Conservation (phyloP, 2,888 invertebrate species). For the Leptinotarsa peninsularis region DNA sequence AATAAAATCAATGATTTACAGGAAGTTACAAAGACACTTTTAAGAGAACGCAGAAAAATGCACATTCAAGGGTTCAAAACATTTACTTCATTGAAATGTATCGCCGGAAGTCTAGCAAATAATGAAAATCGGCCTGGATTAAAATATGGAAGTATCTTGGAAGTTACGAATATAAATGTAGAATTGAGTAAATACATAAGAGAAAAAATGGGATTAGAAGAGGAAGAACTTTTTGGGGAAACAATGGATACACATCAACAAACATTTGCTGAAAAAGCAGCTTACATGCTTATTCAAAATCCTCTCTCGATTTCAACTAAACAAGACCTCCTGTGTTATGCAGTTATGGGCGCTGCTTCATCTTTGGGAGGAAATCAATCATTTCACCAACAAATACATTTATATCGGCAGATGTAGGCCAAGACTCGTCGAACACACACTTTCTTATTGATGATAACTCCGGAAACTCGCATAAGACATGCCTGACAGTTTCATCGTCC, state of each 20-base stretch:
- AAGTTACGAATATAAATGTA: constrained; percentile 73
- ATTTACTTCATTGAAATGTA: constrained; percentile 71
- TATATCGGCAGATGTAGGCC: no score
- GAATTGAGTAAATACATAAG: constrained; percentile 73
- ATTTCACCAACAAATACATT: constrained; percentile 60
- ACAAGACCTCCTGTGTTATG: constrained; percentile 66
- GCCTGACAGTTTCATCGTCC: no score
- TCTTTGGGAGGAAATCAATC: constrained; percentile 67
- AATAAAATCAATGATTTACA: constrained; percentile 78
- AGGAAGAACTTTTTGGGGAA: constrained; percentile 26
- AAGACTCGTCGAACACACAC: no score
- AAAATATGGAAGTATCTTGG: constrained; percentile 73
- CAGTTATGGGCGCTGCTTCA: constrained; percentile 65
- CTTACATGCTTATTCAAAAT: constrained; percentile 64
- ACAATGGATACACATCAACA: constrained; percentile 24
- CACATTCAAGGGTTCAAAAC: constrained; percentile 74
- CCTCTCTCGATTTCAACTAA: constrained; percentile 60
- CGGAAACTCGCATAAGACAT: no score
- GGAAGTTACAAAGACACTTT: constrained; percentile 75
- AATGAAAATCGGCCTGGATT: constrained; percentile 56
- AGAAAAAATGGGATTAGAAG: constrained; percentile 61
- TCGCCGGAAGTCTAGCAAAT: constrained; percentile 63
- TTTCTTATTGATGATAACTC: no score
- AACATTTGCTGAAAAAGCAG: constrained; percentile 66
- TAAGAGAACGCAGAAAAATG: constrained; percentile 77